Percentiles rank a stretch among this genome's conserved stretches.
phyloP scores from a whole-genome alignment of 2,888 invertebrate species.

The Petrolisthes cinctipes region DNA sequence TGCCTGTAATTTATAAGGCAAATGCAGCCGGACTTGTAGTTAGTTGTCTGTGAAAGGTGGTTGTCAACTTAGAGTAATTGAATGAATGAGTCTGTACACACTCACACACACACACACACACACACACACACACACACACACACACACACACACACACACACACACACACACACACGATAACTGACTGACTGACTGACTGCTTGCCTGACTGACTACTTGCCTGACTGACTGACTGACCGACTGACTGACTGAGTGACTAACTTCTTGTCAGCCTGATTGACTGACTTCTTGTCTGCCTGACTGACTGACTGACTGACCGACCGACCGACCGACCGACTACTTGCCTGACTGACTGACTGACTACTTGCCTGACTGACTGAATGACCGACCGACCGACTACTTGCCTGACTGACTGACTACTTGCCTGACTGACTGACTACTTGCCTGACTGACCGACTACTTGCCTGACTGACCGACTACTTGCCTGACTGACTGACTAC shows the following conservation, averaged over 20 bases:
- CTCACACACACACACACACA: neutral
- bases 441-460: neutral
- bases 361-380: neutral
- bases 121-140: neutral
- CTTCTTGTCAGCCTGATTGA: neutral
- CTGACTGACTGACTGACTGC: constrained; percentile 11
- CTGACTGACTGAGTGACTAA: constrained; percentile 3
- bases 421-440: constrained; percentile 4
- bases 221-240: constrained; percentile 1
- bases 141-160: neutral
- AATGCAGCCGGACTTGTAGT: too few relatives aligned
- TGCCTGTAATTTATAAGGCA: too few relatives aligned
- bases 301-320: constrained; percentile 1
- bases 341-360: constrained; percentile 1
- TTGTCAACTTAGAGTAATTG: neutral
- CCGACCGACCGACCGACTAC: neutral
- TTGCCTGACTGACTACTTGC: constrained; percentile 7
- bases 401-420: constrained; percentile 11
- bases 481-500: neutral
- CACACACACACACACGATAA: neutral
- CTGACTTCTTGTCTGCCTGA: neutral
- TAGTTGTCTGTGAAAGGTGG: too few relatives aligned
- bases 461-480: constrained; percentile 5
- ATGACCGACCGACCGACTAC: neutral
- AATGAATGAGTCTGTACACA: neutral